Evolutionary conservation across 2,888 invertebrate genomes (phyloP).

Genomic region (Chloromyia formosa): DNA sequence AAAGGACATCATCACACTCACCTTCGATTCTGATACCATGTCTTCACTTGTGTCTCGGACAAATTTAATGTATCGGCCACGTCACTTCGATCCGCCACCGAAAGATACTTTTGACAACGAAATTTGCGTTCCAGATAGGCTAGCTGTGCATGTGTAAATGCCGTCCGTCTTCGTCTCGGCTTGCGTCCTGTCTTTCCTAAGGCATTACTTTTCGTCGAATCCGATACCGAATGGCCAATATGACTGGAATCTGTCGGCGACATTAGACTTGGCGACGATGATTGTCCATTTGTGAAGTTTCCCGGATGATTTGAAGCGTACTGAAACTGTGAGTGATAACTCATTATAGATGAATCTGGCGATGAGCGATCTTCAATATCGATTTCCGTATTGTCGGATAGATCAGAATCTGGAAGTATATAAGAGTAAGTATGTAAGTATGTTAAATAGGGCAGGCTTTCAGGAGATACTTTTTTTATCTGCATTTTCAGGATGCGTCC

Average conservation of each 20-base stretch:
- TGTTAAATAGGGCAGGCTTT: not conserved
- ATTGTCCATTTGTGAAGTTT: constrained; percentile 48
- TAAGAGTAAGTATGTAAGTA: not conserved
- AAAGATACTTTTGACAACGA: constrained; percentile 90
- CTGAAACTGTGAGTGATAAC: constrained; percentile 49
- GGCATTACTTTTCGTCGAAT: constrained; percentile 55
- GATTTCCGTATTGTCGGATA: constrained; percentile 63
- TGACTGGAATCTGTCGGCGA: not conserved
- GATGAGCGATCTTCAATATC: constrained; percentile 64
- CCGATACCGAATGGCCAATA: constrained; percentile 48
- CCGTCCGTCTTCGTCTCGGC: constrained; percentile 84
- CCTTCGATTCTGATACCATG: constrained; percentile 76
- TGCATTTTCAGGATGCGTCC: no score
- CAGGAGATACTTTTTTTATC: not conserved
- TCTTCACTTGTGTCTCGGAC: constrained; percentile 94
- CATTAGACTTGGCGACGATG: constrained; percentile 51
- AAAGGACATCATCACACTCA: constrained; percentile 50
- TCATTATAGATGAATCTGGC: constrained; percentile 59
- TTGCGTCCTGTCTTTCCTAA: constrained; percentile 72
- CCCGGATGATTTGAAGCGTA: constrained; percentile 48
- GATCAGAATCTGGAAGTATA: constrained; percentile 56
- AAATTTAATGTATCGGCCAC: constrained; percentile 90
- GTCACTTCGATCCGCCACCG: constrained; percentile 91
- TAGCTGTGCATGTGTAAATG: constrained; percentile 93
- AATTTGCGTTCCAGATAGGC: constrained; percentile 92